Percentiles rank a stretch among this genome's conserved stretches.
Evolutionary conservation across 1,140 invertebrate species (phyloP).

Genomic region (Brachionus rubens): DNA sequence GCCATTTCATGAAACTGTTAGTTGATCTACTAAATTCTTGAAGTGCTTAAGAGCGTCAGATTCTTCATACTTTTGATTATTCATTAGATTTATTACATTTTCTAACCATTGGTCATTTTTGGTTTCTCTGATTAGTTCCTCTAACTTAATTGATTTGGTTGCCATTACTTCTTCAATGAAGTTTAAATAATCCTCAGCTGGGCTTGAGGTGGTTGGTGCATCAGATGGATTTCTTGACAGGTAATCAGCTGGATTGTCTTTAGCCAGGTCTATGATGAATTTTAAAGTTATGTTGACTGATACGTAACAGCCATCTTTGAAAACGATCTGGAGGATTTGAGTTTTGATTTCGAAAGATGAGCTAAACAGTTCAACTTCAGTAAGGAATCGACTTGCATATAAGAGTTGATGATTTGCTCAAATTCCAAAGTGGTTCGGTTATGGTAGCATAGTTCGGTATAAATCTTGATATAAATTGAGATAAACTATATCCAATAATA

Average conservation of each 20-base stretch:
- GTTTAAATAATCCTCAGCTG: background rate
- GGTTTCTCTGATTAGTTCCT: background rate
- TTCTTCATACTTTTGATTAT: background rate
- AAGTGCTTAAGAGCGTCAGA: background rate
- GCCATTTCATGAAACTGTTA: too few species aligned
- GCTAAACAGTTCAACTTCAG: slow-evolving; percentile 48
- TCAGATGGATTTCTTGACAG: background rate
- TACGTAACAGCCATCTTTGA: too few species aligned
- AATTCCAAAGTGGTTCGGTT: background rate
- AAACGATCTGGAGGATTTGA: background rate
- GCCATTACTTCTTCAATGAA: background rate
- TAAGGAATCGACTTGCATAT: slow-evolving; percentile 51
- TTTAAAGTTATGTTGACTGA: too few species aligned
- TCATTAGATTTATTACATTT: background rate
- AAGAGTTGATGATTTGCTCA: background rate
- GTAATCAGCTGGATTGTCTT: too few species aligned
- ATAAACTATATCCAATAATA: too few species aligned
- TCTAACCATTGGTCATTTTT: background rate
- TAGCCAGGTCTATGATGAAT: too few species aligned
- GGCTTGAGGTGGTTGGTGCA: background rate
- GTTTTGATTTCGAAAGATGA: slow-evolving; percentile 2
- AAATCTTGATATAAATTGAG: background rate
- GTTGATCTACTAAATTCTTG: background rate
- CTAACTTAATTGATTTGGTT: background rate
- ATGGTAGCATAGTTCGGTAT: background rate